These are phyloP conservation scores for Apteryx mantelli DNA, from an alignment of 2,113 vertebrate genomes.

Conservation along the genomic window DNA sequence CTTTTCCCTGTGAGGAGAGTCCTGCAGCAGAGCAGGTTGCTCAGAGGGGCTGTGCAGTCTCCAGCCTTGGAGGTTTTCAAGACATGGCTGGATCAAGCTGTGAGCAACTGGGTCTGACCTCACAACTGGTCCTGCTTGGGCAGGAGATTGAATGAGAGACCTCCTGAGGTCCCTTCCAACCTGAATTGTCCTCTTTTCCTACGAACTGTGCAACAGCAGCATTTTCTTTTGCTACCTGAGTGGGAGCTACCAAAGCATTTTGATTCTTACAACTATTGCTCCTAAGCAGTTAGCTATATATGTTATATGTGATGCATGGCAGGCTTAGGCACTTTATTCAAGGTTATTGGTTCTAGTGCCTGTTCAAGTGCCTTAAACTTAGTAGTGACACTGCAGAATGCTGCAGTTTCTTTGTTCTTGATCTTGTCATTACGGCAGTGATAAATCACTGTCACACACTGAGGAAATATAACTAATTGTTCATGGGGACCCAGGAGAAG, in stretches of 20 bases:
- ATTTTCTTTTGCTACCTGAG: background rate
- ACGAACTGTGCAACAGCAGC: background rate
- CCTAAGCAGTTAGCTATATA: background rate
- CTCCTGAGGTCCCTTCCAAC: background rate
- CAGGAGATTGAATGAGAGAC: background rate
- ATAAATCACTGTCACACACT: background rate
- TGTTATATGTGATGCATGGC: background rate
- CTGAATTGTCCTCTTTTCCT: background rate
- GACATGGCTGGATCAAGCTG: background rate
- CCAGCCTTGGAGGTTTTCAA: background rate
- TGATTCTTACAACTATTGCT: background rate
- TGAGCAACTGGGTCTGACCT: background rate
- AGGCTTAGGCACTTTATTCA: background rate
- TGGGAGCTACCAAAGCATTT: rapidly evolving
- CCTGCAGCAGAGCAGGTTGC: background rate
- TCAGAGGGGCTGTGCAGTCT: background rate
- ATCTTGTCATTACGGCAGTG: background rate
- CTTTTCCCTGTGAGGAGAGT: background rate
- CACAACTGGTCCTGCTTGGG: background rate
- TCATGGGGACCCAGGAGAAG: background rate
- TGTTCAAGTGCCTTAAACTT: background rate
- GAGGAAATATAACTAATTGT: background rate
- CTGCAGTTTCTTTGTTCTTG: rapidly evolving
- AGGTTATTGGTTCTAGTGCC: background rate
- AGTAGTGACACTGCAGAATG: rapidly evolving